Percentiles rank a stretch among this genome's conserved stretches.
Evolutionary conservation across 2,888 invertebrate species (phyloP).

Genomic region (Megalurothrips usitatus): DNA sequence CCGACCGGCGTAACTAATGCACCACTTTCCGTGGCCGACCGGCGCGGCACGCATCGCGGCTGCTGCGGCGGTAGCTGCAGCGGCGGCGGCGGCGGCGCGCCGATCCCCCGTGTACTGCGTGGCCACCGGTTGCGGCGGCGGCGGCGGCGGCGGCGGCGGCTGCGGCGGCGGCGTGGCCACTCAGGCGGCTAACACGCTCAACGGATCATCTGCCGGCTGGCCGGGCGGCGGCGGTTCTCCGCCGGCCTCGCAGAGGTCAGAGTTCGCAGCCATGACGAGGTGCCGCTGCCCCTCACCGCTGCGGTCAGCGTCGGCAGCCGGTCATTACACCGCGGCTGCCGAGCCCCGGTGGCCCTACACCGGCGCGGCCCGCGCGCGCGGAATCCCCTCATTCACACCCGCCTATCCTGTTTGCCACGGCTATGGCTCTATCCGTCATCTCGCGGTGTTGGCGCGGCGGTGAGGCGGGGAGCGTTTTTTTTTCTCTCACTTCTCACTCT

Average conservation of each 20-base stretch:
- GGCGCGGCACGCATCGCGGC: not conserved
- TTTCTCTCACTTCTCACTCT: not conserved
- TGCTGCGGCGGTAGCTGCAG: too few species aligned
- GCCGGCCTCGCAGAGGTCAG: not conserved
- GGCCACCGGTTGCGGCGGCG: too few species aligned
- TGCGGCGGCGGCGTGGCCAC: not conserved
- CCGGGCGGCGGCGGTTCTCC: not conserved
- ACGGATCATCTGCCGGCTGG: not conserved
- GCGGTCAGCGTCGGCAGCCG: not conserved
- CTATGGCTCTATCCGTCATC: not conserved
- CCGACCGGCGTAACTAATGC: conserved; percentile 23
- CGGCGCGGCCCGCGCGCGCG: not conserved
- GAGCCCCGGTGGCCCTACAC: not conserved
- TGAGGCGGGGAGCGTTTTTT: not conserved
- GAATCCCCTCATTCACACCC: conserved; percentile 1
- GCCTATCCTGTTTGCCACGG: not conserved
- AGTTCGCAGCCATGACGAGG: not conserved
- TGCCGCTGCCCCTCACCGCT: not conserved
- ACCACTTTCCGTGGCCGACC: conserved; percentile 9
- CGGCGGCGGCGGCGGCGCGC: too few species aligned
- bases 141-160: too few species aligned
- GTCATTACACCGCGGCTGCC: not conserved
- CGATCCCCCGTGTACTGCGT: too few species aligned
- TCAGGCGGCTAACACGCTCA: conserved; percentile 5
- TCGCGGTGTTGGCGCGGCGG: not conserved